These are phyloP conservation scores for Tapera naevia DNA, from an alignment of 2,797 vertebrate genomes.

Conservation along the genomic window DNA sequence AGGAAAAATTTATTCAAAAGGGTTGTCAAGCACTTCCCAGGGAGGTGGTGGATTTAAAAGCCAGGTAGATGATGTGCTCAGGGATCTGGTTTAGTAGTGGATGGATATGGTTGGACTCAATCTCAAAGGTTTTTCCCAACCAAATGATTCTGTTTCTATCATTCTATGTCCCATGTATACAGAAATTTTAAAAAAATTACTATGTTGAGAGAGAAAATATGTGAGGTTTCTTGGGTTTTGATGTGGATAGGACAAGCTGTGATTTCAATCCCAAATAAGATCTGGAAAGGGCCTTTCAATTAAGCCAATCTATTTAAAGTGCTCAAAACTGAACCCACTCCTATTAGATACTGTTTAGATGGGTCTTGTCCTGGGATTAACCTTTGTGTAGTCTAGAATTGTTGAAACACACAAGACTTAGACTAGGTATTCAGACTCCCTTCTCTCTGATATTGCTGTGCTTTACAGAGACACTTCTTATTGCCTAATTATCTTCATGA, in stretches of 20 bases:
- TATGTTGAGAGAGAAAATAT: background rate
- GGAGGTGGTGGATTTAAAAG: no score
- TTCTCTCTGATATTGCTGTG: background rate
- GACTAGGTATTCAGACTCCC: background rate
- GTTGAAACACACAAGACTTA: background rate
- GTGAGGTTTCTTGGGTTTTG: background rate
- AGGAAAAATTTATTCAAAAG: no score
- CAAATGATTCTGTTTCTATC: no score
- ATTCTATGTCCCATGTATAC: background rate
- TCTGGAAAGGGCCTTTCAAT: background rate
- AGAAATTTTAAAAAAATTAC: background rate
- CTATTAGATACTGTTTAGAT: background rate
- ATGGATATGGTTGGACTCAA: no score
- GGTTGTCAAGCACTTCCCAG: no score
- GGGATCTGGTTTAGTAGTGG: no score
- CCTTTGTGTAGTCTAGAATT: background rate
- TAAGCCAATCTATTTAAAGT: fast-evolving
- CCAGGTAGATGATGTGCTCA: no score
- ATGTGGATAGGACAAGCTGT: background rate
- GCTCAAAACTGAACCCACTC: background rate
- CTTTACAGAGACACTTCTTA: background rate
- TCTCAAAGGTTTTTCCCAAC: no score
- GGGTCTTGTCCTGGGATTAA: background rate
- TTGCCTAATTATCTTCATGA: background rate
- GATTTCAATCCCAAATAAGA: background rate